Base-by-base conservation (phyloP, 53 echinoderm and acorn worm genomes). In the Henricia sp. region DNA sequence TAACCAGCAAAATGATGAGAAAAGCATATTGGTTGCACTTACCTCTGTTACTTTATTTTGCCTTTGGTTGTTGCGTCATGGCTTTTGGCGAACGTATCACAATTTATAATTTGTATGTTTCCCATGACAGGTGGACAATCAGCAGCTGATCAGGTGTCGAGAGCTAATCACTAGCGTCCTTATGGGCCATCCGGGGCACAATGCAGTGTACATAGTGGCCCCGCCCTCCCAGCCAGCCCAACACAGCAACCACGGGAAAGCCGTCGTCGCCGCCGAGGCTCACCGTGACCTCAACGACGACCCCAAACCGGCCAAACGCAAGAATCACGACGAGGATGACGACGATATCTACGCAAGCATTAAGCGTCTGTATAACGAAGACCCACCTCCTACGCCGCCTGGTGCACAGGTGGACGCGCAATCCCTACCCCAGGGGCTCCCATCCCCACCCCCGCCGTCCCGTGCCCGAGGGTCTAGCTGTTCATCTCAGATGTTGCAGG, bases 341-440 rank as follows among this genome's bases (percentile, higher is more conserved):
- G 90, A 77, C 20, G 88, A 97, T 57, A 90, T 92, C 88, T 83
- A 69, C 29, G 89, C 87, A 56, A 94, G 92, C 56, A 92, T 97
- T 65, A 97, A 97, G 93, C 94, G 94, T 86, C 93, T 94, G 80
- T 90, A 94, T 57, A 90, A 97, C 62, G 91, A 92, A 91, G 94
- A 93, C 78, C 72, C 83, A 29, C 65, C 82, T 37, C 82, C 71
- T 55, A 82, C 67, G 30, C 82, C 25, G 13, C 67, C 40, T 16
- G 55, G 55, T 19, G n/a, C n/a, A 29, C 32, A 60, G 62, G 62
- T 19, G 62, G 33, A 60, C n/a, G 43, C 60, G 59, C 57, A 3
- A 24, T 64, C 69, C 53, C 64, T 53, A n/a, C 59, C 26, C 27
- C 52, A 40, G 82, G 51, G 35, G 51, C 36, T 42, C 64, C 84